Percentiles rank a stretch among this genome's conserved stretches.
Evolutionary conservation across 2,888 invertebrate genomes (phyloP).

Genomic region (Cinara cedri): DNA sequence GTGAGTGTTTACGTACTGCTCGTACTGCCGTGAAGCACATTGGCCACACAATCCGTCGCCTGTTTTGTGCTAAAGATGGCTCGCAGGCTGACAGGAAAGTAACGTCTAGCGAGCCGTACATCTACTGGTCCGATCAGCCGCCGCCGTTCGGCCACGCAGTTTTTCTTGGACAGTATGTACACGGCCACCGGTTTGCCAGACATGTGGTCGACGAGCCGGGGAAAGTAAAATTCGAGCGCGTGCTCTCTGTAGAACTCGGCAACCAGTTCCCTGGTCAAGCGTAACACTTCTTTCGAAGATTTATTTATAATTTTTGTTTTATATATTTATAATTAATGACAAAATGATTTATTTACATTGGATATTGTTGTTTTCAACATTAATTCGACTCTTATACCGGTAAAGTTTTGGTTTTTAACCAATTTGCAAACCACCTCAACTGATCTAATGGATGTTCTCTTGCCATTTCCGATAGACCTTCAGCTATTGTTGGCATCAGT

Average conservation of each 20-base stretch:
- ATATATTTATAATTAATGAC: no score
- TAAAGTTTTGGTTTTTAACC: neutral
- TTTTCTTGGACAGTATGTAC: constrained; percentile 32
- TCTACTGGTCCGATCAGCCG: constrained; percentile 35
- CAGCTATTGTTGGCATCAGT: constrained; percentile 34
- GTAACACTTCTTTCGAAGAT: constrained; percentile 44
- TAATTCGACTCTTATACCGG: no score
- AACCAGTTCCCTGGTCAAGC: constrained; percentile 22
- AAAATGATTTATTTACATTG: no score
- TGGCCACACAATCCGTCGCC: neutral
- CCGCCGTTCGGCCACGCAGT: constrained; percentile 39
- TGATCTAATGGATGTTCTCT: constrained; percentile 23
- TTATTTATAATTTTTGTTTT: no score
- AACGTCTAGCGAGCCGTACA: neutral
- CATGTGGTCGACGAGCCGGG: constrained; percentile 36
- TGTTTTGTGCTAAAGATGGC: constrained; percentile 19
- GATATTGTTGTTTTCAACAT: no score
- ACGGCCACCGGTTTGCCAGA: constrained; percentile 28
- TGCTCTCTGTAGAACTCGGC: constrained; percentile 17
- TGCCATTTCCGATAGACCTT: constrained; percentile 20
- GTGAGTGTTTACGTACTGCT: no score
- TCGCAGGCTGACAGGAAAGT: constrained; percentile 38
- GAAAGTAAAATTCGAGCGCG: neutral
- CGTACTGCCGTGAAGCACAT: constrained; percentile 48
- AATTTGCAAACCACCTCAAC: constrained; percentile 47